Base-by-base conservation (phyloP, 2,113 vertebrate species). In the Mustela lutreola region DNA sequence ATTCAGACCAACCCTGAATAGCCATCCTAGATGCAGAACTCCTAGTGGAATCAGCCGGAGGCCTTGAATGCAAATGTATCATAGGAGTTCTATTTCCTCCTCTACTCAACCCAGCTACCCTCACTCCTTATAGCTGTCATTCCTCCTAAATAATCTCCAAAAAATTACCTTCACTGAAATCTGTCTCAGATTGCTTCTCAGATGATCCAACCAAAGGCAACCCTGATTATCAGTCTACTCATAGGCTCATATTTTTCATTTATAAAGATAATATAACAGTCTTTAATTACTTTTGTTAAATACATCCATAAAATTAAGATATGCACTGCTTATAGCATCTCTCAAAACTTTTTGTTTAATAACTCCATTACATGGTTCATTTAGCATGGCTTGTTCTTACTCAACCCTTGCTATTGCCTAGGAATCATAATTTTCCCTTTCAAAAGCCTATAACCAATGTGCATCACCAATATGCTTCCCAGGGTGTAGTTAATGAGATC, bases 281-380 rank as follows among this genome's bases (percentile, higher is more conserved):
- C 14, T 78, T 78, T 48, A 78, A 31, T 78, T 78, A 48, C 42
- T 78, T 78, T 18, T 16, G 2, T 10, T 31, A 48, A 91, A 36
- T 31, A 36, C 22, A 26, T 65, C 21, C 42, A n/a, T 67, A 78
- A 91, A 84, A 67, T 78, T 78, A 91, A 78, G 71, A 58, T 78
- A 56, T 31, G 2, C 8, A 16, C 21, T 84, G 56, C 56, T 48
- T 60, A 45, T 18, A 39, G 15, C 8, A 31, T 75, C 42, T 70
- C 39, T 92, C 21, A 75, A 76, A 56, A 88, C 8, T 31, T 96
- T 85, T 78, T 31, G 8, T 81, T 36, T 85, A 81, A 65, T 88
- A 56, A 75, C 19, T 65, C 45, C 22, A 56, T 73, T n/a, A 88
- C 11, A 45, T 82, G 45, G 15, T 82, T 65, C 28, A 48, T 88